Evolutionary conservation across 2,113 vertebrate species (phyloP), one percentile per base, ranked within the genome.

Genomic region (Ramphastos sulfuratus): DNA sequence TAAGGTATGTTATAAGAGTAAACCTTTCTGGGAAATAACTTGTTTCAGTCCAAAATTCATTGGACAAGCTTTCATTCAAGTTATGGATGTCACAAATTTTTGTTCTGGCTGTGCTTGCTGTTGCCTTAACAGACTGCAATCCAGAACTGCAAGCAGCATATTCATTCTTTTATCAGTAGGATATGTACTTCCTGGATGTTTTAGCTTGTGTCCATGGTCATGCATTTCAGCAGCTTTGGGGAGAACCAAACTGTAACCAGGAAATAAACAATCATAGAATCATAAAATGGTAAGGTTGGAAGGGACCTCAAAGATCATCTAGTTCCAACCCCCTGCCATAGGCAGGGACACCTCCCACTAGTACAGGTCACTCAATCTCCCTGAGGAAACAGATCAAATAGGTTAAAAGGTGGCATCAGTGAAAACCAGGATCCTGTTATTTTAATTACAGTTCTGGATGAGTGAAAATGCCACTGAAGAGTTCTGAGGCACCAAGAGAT

Each of bases 1-100:
- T 46, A 99, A 99, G 99, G 99, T 99, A 98, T 31, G 90, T 83
- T 86, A 21, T 17, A 69, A 75, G 15, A 64, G 10, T 37, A 63
- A 61, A 54, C 63, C 30, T 71, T 77, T 50, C 17, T 85, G 28
- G 30, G 83, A 85, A 82, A 85, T 52, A 63, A 3, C 20, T 23
- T 21, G 1, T 75, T 95, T 81, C 48, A 14, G 6, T 65, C 48
- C 79, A 76, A 67, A 89, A 59, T 66, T 67, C 78, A 76, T 42
- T 39, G 48, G 28, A 37, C 42, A 61, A 77, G 4, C 48, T 56
- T 90, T 48, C 37, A 31, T 71, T 73, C 9, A 48, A 59, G 16
- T 66, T 81, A 28, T 17, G 59, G 10, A 66, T 90, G 19, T 71
- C 50, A 33, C 35, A 33, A 66, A 5, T 15, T 58, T 73, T 59